phyloP scores from a whole-genome alignment of 2,797 vertebrate genomes.

The Momotus momota region DNA sequence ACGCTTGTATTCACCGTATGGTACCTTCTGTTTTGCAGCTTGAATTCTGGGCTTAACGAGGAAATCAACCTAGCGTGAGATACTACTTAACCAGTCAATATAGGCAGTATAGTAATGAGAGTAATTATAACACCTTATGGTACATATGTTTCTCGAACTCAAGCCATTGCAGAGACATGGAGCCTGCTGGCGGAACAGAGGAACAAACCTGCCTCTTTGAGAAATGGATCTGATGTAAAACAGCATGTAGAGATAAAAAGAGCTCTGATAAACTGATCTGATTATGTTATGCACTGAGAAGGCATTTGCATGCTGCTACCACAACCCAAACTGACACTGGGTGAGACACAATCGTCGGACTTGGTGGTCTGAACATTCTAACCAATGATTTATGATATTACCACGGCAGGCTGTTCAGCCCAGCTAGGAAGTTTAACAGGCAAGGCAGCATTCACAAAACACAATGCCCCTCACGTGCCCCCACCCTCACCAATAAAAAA shows the following conservation, averaged over 20 bases:
- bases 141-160: background rate
- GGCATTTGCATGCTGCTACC: background rate
- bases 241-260: background rate
- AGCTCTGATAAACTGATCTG: background rate
- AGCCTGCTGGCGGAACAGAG: background rate
- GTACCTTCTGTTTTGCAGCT: slow-evolving; percentile 14
- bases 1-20: background rate
- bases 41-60: slow-evolving; percentile 3
- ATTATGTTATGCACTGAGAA: background rate
- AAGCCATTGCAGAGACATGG: background rate
- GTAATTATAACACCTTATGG: slow-evolving; percentile 46
- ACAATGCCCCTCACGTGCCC: background rate
- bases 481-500: background rate
- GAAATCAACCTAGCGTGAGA: background rate
- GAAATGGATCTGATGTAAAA: background rate
- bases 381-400: background rate
- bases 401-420: background rate
- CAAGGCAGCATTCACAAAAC: background rate
- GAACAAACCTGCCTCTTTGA: background rate
- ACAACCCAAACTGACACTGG: background rate
- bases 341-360: background rate
- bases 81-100: slow-evolving; percentile 28
- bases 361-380: background rate
- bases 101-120: background rate
- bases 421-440: background rate